Percentiles rank a stretch among this genome's conserved stretches.
phyloP scores from a whole-genome alignment of 2,113 vertebrate genomes.

The Sinocyclocheilus anshuiensis region DNA sequence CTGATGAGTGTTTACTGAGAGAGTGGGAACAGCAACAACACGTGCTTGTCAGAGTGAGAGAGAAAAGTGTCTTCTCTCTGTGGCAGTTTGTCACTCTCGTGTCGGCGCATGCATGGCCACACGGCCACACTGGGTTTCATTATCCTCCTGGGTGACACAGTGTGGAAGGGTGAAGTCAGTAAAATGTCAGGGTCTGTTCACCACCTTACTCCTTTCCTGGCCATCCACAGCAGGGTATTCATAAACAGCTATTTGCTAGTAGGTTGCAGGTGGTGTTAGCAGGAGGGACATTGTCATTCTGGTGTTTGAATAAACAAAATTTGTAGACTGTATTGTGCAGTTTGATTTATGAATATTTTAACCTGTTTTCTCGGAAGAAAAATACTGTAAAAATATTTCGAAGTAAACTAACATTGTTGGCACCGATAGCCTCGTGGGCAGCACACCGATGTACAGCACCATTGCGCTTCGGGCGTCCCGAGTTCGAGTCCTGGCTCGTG shows the following conservation, averaged over 20 bases:
- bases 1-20: constrained; percentile 76
- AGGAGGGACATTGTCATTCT: not conserved
- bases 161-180: constrained; percentile 23
- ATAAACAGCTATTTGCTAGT: not conserved
- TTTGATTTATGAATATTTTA: not conserved
- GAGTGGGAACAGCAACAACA: constrained; percentile 52
- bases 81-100: constrained; percentile 27
- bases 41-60: constrained; percentile 33
- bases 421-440: too few species aligned
- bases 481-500: too few species aligned
- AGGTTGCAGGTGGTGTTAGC: not conserved
- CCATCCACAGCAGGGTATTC: not conserved
- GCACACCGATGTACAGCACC: too few species aligned
- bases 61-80: constrained; percentile 23
- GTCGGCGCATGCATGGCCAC: not conserved
- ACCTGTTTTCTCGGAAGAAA: not conserved
- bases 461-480: too few species aligned
- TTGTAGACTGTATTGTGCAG: not conserved
- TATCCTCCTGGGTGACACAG: not conserved
- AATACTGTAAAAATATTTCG: not conserved
- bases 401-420: not conserved
- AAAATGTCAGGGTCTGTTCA: not conserved
- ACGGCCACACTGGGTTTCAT: not conserved
- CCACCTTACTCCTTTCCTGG: constrained; percentile 38
- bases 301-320: not conserved